Evolutionary conservation across 1,140 invertebrate species (phyloP), one percentile per base, ranked within the genome.

Genomic region (Trichonephila clavipes): DNA sequence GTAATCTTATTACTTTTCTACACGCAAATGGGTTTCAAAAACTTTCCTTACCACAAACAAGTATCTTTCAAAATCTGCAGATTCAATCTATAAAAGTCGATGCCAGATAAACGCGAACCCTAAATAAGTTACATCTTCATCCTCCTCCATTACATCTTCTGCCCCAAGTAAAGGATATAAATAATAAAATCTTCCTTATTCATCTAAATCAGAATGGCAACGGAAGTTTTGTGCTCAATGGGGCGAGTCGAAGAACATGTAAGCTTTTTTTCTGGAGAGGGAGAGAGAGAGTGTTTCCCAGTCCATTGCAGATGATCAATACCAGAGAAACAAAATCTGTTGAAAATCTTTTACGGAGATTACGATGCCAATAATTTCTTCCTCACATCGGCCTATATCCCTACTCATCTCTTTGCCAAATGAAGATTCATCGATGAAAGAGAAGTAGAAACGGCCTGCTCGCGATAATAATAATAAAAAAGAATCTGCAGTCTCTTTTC

Each of bases 391-490:
- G 51, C 51, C 51, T 19, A 5, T 18, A 62, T 62, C 28, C 10
- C 72, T 5, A 19, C 72, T 40, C 40, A 83, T 51, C 77, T 82
- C 77, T 4, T 34, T 10, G 77, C 77, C 19, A n/a, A 59, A 83
- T 83, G 82, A 83, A 83, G 82, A 83, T 83, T 83, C 82, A 59
- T 83, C 40, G 51, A 83, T 83, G 82, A 83, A 12, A 51, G 82
- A 83, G 44, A 83, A 83, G 28, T 40, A 77, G 72, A 77, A 77
- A 77, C 28, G 6, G 28, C 14, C 34, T 40, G 72, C 7, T 64
- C 18, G 72, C 24, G 72, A 28, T 58, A n/a, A 83, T 83, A 83
- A 28, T 58, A n/a, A 83, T 83, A 83, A 58, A 83, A 51, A 83
- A 59, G 40, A 82, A 34, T 51, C 51, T 5, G 51, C 10, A 16